phyloP scores from a whole-genome alignment of 2,888 invertebrate species.

The Melolontha melolontha region DNA sequence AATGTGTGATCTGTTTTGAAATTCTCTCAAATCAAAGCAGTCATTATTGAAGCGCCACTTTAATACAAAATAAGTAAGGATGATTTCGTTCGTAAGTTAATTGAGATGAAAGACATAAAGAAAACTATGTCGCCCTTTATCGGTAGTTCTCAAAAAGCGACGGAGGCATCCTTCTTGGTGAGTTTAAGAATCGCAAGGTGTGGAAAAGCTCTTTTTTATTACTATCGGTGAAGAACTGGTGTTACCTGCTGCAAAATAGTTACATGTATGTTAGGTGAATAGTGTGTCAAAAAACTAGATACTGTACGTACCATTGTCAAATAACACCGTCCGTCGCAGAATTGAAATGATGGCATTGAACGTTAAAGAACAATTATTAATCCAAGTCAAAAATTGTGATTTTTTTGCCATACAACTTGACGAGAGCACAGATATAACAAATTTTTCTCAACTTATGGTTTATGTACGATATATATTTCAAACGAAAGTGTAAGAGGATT shows the following conservation, averaged over 20 bases:
- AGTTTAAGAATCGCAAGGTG: slow-evolving; percentile 25
- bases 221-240: slow-evolving; percentile 24
- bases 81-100: slow-evolving; percentile 19
- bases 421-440: no score
- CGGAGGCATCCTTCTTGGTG: slow-evolving; percentile 25
- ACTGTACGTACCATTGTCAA: slow-evolving; percentile 27
- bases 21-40: slow-evolving; percentile 31
- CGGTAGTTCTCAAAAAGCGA: slow-evolving; percentile 15
- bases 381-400: no score
- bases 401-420: no score
- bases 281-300: neutral
- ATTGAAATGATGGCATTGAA: slow-evolving; percentile 23
- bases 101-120: slow-evolving; percentile 24
- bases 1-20: slow-evolving; percentile 21
- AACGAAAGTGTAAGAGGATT: neutral
- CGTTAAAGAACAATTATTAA: slow-evolving; percentile 13
- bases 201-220: slow-evolving; percentile 36
- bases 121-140: slow-evolving; percentile 24
- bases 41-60: slow-evolving; percentile 31
- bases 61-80: slow-evolving; percentile 22
- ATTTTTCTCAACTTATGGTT: no score
- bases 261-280: slow-evolving; percentile 18
- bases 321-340: slow-evolving; percentile 21
- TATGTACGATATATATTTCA: no score
- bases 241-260: slow-evolving; percentile 26